These are phyloP conservation scores for Lepidocyrtinus sp. DNA, from an alignment of 2,888 invertebrate species.

Conservation along the genomic window DNA sequence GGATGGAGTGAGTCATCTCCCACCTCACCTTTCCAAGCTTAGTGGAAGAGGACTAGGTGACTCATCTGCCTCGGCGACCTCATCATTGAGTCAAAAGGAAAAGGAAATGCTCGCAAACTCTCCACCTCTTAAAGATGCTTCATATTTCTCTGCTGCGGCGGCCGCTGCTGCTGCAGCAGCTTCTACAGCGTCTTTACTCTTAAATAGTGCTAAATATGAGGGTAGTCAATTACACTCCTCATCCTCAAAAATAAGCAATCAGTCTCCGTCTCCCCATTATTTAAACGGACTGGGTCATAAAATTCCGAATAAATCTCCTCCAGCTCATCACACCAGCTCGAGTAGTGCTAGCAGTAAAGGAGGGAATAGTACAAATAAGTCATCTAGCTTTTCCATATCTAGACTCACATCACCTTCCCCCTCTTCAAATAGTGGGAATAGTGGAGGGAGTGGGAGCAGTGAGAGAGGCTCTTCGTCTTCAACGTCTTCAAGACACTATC, in stretches of 20 bases:
- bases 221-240: slow-evolving; percentile 39
- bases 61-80: slow-evolving; percentile 21
- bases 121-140: slow-evolving; percentile 53
- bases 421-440: slow-evolving; percentile 66
- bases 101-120: slow-evolving; percentile 55
- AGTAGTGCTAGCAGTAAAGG: slow-evolving; percentile 47
- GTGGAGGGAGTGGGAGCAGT: slow-evolving; percentile 60
- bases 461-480: slow-evolving; percentile 14
- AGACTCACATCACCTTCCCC: slow-evolving; percentile 70
- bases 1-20: slow-evolving; percentile 48
- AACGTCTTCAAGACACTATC: slow-evolving; percentile 50
- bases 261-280: slow-evolving; percentile 56
- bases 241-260: slow-evolving; percentile 52
- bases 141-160: slow-evolving; percentile 49
- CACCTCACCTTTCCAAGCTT: slow-evolving; percentile 53
- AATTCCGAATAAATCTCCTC: slow-evolving; percentile 57
- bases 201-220: slow-evolving; percentile 33
- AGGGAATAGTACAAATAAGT: slow-evolving; percentile 62
- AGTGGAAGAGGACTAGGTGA: slow-evolving; percentile 33
- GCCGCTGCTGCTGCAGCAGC: slow-evolving; percentile 60
- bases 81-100: slow-evolving; percentile 50
- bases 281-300: slow-evolving; percentile 57
- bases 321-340: too few species aligned
- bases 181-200: slow-evolving; percentile 46
- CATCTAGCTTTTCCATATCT: slow-evolving; percentile 70